Evolutionary conservation across 2,113 vertebrate genomes (phyloP), one percentile per base, ranked within the genome.

Genomic region (Recurvirostra avosetta): DNA sequence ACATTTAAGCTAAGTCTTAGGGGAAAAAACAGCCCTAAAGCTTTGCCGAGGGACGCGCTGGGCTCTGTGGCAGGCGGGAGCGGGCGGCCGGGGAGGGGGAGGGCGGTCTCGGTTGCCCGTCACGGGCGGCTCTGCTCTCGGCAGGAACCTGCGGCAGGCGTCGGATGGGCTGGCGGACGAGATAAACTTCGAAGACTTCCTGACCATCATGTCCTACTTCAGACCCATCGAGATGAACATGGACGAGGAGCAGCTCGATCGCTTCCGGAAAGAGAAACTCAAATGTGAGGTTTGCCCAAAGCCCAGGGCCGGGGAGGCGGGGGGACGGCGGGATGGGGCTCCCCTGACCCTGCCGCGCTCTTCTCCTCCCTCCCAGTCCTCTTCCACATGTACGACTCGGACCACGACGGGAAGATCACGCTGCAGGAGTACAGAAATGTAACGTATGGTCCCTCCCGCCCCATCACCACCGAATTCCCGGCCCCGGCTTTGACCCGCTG

Each of bases 301-400:
- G 18, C 27, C 25, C 1, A 1, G 61, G 56, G 11, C 0, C 0
- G 0, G 40, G 21, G 15, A 58, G 19, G 13, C 4, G 5, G 0
- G 20, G 21, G 7, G 17, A 4, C 0, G 3, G 5, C 0, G 30
- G 67, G 59, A 25, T 7, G 15, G 79, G 56, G 40, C 49, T 12
- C 17, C 32, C n/a, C 85, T 94, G 53, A 93, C 75, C 58, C 78
- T 3, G 6, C 18, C 2, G 0, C 1, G 6, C 34, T n/a, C 11
- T 38, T 32, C 21, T 29, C 4, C 0, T 18, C 5, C 40, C 91
- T 61, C n/a, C 49, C 96, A 99, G 99, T 99, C 96, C 98, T 99
- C 82, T 99, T 99, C 97, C 99, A 99, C 97, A 99, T 99, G 99
- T 99, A 99, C 0, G 99, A 99, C 97, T 98, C 98, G 0, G 99